Evolutionary conservation across 2,888 invertebrate genomes (phyloP), one percentile per base, ranked within the genome.

Genomic region (Aleiodes leptofemur): DNA sequence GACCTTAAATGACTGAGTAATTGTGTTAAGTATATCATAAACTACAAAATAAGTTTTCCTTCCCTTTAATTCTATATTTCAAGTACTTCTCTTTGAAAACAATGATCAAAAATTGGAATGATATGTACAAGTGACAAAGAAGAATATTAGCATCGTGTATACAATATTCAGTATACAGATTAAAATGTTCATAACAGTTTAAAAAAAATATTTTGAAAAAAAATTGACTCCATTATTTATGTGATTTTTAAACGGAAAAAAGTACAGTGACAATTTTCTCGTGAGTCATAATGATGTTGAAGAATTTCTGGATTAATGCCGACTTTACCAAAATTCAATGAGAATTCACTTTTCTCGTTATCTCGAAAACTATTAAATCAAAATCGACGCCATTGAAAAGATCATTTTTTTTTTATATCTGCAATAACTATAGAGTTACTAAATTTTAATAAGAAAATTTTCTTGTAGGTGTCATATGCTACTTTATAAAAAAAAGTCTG

Each of bases 81-180:
- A 76, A 75, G 69, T 76, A 73, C 77, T 68, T 74, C 59, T 72
- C 75, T 72, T 59, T 61, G 69, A 74, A 13, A 51, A 61, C 16
- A 43, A 43, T 23, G 43, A 48, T 64, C 43, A 73, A 69, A 66
- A 71, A 79, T 74, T 78, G 75, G 73, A 80, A 80, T 82, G 80
- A 78, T 83, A 83, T 83, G 81, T 83, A 83, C 82, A 83, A 66
- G 75, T 81, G 79, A 76, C 74, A 74, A 79, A 79, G 77, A 74
- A 79, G 55, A 38, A 38, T 55, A n/a, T 11, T 43, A 43, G 7
- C 14, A 29, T n/a, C 34, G 59, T 59, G 13, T 59, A 13, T 31
- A 59, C 6, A 34, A 34, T 34, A 34, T 34, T 3, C 6, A 34
- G 34, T 34, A 34, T 34, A 34, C 34, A 34, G 34, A 34, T 34